Evolutionary conservation across 1,140 invertebrate genomes (phyloP).

Genomic region (Diachasmimorpha longicaudata): DNA sequence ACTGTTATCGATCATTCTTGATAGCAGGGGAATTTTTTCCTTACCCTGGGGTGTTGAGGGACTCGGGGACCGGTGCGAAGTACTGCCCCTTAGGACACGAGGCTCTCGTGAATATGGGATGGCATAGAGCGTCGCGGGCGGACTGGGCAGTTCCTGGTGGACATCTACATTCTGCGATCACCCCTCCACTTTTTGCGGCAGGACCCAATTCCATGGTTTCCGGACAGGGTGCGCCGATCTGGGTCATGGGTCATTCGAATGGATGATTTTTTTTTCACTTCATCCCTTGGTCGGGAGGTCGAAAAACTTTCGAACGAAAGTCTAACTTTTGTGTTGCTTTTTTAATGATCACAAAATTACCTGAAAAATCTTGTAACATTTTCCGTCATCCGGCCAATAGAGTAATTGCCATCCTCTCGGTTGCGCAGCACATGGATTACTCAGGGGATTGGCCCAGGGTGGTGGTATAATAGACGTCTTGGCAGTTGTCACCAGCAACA

Average conservation of each 20-base stretch:
- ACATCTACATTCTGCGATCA: slow-evolving; percentile 77
- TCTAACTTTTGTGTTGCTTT: too few species aligned
- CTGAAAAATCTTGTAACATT: slow-evolving; percentile 86
- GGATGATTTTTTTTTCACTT: slow-evolving; percentile 1
- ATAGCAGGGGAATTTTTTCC: too few species aligned
- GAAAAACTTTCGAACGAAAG: too few species aligned
- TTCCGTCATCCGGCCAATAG: slow-evolving; percentile 80
- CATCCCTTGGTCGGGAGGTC: too few species aligned
- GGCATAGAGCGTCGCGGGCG: slow-evolving; percentile 66
- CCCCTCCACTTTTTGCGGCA: slow-evolving; percentile 63
- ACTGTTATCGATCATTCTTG: background rate
- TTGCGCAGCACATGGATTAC: slow-evolving; percentile 80
- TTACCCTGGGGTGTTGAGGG: slow-evolving; percentile 42
- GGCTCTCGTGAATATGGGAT: slow-evolving; percentile 73
- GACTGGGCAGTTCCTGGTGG: slow-evolving; percentile 76
- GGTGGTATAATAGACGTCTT: slow-evolving; percentile 74
- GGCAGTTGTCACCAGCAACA: slow-evolving; percentile 35
- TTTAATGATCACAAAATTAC: slow-evolving; percentile 53
- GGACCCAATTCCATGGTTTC: slow-evolving; percentile 82
- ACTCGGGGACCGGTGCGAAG: slow-evolving; percentile 69
- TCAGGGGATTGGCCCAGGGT: slow-evolving; percentile 80
- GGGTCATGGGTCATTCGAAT: slow-evolving; percentile 32
- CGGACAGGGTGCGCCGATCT: slow-evolving; percentile 79
- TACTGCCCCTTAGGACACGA: slow-evolving; percentile 75
- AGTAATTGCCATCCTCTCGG: slow-evolving; percentile 83